Evolutionary conservation across 2,113 vertebrate species (phyloP).

Genomic region (Zapus hudsonius): DNA sequence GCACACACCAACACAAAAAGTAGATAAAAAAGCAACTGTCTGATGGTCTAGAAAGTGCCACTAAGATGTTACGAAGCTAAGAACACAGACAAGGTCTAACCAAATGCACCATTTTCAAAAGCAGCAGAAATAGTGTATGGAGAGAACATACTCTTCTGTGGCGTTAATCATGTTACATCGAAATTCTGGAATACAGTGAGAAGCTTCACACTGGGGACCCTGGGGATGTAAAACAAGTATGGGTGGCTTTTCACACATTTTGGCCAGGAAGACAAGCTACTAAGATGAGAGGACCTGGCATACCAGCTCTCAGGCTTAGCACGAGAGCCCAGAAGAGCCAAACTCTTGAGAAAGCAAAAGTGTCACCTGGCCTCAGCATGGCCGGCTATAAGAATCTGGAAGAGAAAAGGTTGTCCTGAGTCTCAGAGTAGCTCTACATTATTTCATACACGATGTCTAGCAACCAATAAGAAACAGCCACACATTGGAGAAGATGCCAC

Average conservation of each 20-base stretch:
- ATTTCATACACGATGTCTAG: no score
- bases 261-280: conserved; percentile 35
- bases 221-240: conserved; percentile 13
- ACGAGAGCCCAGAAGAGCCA: background rate
- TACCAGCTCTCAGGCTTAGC: background rate
- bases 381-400: background rate
- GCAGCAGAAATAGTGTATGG: background rate
- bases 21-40: background rate
- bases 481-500: no score
- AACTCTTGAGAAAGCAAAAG: background rate
- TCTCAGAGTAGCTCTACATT: no score
- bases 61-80: background rate
- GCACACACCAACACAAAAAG: no score
- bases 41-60: background rate
- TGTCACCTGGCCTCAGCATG: background rate
- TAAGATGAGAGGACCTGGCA: background rate
- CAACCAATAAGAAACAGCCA: no score
- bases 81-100: background rate
- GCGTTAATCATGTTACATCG: background rate
- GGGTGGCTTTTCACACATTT: conserved; percentile 76
- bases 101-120: background rate
- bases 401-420: background rate
- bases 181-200: background rate
- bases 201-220: background rate
- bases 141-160: background rate